Percentiles rank a stretch among this genome's conserved stretches.
Evolutionary conservation across 2,797 vertebrate genomes (phyloP).

Genomic region (Rhadinocentrus ornatus): DNA sequence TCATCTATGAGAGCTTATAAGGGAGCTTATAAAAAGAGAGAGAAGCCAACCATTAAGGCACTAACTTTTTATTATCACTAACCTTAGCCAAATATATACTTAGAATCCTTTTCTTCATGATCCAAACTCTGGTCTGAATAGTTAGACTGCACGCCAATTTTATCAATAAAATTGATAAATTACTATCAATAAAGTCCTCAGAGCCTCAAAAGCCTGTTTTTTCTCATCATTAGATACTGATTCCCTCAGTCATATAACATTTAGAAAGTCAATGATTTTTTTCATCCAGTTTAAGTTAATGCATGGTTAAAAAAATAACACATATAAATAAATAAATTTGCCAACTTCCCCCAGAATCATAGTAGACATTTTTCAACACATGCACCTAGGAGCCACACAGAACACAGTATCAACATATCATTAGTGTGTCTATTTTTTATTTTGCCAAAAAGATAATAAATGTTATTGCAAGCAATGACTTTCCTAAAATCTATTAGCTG

Average conservation of each 20-base stretch:
- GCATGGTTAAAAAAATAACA: too few species aligned
- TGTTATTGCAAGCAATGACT: background rate
- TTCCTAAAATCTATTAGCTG: background rate
- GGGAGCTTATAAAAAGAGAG: conserved; percentile 19
- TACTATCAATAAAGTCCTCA: too few species aligned
- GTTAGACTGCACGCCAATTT: background rate
- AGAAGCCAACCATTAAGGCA: conserved; percentile 15
- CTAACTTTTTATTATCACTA: conserved; percentile 16
- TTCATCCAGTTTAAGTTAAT: background rate
- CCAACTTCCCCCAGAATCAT: background rate
- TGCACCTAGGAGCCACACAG: too few species aligned
- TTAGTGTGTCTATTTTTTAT: background rate
- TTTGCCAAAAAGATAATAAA: background rate
- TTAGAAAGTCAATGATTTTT: background rate
- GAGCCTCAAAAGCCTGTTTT: background rate
- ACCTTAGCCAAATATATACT: conserved; percentile 8
- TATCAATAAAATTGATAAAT: background rate
- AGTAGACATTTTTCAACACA: background rate
- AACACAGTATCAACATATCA: too few species aligned
- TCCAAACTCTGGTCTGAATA: conserved; percentile 5
- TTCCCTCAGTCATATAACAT: background rate
- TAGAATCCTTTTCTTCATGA: conserved; percentile 11
- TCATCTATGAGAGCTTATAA: conserved; percentile 5
- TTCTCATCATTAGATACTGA: too few species aligned
- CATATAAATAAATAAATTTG: background rate